Conservation (phyloP, 2,888 invertebrate species). For the Amiota communis region DNA sequence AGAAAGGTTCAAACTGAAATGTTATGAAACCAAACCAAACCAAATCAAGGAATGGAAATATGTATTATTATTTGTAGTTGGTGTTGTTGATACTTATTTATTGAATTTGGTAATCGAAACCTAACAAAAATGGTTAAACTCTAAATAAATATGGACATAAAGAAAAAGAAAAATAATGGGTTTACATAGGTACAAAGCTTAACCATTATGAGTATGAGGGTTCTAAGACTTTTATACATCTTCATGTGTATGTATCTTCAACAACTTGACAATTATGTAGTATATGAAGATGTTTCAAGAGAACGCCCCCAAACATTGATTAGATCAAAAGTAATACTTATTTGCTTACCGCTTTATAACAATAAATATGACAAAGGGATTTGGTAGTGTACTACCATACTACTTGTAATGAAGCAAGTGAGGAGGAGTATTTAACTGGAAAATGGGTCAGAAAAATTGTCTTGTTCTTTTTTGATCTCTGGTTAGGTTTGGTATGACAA, state of each 20-base stretch:
- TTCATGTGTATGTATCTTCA: too few relatives aligned
- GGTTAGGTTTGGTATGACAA: neutral
- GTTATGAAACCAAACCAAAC: neutral
- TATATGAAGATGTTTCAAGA: neutral
- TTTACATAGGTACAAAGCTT: too few relatives aligned
- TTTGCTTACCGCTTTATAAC: neutral
- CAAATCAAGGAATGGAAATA: too few relatives aligned
- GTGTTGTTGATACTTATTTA: neutral
- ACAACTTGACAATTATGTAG: too few relatives aligned
- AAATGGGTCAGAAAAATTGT: constrained; percentile 7
- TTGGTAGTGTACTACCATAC: too few relatives aligned
- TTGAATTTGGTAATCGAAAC: constrained; percentile 2
- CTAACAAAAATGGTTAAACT: neutral
- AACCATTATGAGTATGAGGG: too few relatives aligned
- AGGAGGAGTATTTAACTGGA: constrained; percentile 9
- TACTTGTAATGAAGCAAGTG: constrained; percentile 7
- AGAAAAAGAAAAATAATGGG: too few relatives aligned
- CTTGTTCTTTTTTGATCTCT: neutral
- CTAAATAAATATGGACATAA: neutral
- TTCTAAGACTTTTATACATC: too few relatives aligned
- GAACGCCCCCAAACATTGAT: constrained; percentile 8
- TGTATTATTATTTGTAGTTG: too few relatives aligned
- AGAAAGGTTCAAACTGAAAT: neutral
- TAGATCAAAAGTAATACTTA: constrained; percentile 3
- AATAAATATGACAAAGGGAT: neutral